Evolutionary conservation across 2,113 vertebrate genomes (phyloP).

Genomic region (Accipiter cooperii): DNA sequence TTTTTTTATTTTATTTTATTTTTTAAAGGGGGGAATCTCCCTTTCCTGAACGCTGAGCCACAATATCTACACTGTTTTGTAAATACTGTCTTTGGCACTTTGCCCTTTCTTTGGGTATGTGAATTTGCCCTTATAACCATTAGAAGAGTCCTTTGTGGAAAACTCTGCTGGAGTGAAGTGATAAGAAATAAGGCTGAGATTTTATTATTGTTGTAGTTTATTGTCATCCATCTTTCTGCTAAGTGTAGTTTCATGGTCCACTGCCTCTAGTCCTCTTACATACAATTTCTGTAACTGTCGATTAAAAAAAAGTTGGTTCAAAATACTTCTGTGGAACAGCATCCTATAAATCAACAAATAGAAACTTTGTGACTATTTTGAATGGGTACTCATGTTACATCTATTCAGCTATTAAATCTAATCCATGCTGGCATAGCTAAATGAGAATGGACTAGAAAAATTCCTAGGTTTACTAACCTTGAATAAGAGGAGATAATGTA

Average conservation of each 20-base stretch:
- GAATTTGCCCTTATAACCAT: background rate
- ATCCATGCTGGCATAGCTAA: background rate
- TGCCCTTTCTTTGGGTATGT: background rate
- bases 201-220: background rate
- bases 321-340: background rate
- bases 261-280: background rate
- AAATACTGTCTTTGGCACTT: background rate
- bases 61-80: background rate
- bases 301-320: background rate
- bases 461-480: background rate
- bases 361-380: background rate
- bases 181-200: background rate
- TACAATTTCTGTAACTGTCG: background rate
- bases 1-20: no score
- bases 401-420: background rate
- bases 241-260: background rate
- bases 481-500: background rate
- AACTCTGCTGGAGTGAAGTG: background rate
- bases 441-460: background rate
- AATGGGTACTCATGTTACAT: background rate
- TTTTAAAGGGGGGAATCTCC: rapidly evolving
- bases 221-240: background rate
- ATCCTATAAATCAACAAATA: background rate
- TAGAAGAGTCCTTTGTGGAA: background rate
- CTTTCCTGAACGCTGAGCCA: background rate